Evolutionary conservation across 2,113 vertebrate genomes (phyloP).

Genomic region (Podocnemis expansa): DNA sequence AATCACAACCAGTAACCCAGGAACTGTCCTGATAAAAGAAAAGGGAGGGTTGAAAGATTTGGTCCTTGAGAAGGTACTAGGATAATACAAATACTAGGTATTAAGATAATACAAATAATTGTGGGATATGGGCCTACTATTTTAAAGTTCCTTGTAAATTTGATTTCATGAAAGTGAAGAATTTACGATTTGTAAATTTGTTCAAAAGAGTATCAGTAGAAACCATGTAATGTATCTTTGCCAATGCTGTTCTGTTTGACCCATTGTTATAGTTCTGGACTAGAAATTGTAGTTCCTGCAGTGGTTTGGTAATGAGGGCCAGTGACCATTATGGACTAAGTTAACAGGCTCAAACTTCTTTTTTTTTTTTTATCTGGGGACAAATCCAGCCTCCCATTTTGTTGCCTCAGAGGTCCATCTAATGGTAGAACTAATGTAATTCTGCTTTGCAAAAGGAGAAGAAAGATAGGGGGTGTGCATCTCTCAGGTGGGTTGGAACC

Average conservation of each 20-base stretch:
- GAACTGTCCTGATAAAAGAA: constrained; percentile 71
- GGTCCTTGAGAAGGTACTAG: background rate
- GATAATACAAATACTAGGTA: background rate
- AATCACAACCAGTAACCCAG: constrained; percentile 80
- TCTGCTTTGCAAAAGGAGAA: background rate
- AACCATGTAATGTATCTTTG: background rate
- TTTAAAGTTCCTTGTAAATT: background rate
- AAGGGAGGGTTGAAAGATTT: background rate
- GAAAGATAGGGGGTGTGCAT: too few relatives aligned
- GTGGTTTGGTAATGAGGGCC: background rate
- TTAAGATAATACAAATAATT: background rate
- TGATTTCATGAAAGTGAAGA: background rate
- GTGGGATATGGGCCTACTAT: background rate
- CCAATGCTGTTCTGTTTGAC: background rate
- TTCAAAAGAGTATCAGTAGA: background rate
- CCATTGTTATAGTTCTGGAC: background rate
- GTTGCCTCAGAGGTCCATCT: background rate
- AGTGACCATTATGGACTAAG: background rate
- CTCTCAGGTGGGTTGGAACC: background rate
- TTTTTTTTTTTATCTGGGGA: background rate
- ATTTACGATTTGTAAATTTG: background rate
- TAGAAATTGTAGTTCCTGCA: background rate
- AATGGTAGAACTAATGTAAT: background rate
- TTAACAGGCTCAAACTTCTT: background rate
- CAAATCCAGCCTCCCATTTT: background rate